Conservation (phyloP, 1,140 invertebrate genomes). For the Leguminivora glycinivorella region DNA sequence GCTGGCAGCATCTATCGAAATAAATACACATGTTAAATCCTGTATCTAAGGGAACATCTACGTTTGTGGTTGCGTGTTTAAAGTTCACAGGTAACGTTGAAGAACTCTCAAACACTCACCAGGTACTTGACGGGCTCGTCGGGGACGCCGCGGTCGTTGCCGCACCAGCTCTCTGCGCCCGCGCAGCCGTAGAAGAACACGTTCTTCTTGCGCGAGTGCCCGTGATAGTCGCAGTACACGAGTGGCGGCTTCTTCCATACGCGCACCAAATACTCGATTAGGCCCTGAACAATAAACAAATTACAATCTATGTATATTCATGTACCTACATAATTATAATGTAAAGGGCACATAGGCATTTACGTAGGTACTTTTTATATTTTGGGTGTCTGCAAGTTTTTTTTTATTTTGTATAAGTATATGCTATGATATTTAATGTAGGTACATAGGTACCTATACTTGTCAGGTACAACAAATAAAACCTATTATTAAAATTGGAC, state of each 20-base stretch:
- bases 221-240: constrained; percentile 94
- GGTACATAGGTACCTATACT: too few relatives aligned
- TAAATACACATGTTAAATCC: neutral
- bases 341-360: too few relatives aligned
- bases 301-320: too few relatives aligned
- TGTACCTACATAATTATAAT: too few relatives aligned
- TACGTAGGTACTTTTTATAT: too few relatives aligned
- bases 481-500: too few relatives aligned
- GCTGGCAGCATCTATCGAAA: constrained; percentile 82
- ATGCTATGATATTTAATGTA: too few relatives aligned
- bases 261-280: constrained; percentile 83
- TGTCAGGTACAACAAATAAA: too few relatives aligned
- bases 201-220: constrained; percentile 93
- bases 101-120: constrained; percentile 76
- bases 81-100: neutral
- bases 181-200: constrained; percentile 94
- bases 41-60: too few relatives aligned
- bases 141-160: constrained; percentile 77
- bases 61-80: too few relatives aligned
- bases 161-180: constrained; percentile 82
- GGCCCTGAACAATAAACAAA: constrained; percentile 70
- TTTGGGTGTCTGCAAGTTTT: too few relatives aligned
- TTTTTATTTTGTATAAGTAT: too few relatives aligned
- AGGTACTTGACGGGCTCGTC: constrained; percentile 82
- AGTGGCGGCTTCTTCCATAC: constrained; percentile 82